Evolutionary conservation across 2,888 invertebrate genomes (phyloP).

Genomic region (Drosophila parthenogenetica): DNA sequence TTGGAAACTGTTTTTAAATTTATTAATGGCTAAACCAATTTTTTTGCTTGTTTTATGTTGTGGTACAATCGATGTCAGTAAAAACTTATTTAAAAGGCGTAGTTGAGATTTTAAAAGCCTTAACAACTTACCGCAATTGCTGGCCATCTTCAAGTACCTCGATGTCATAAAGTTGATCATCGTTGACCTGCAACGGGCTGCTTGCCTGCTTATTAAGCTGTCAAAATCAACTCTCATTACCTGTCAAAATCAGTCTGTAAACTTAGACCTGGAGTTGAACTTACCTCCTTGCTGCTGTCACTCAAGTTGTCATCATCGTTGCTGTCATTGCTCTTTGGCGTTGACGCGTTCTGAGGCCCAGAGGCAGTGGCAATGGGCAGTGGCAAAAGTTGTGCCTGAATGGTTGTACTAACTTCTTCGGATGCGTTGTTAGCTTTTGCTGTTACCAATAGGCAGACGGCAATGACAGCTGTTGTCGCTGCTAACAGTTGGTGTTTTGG

Average conservation of each 20-base stretch:
- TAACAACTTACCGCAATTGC: constrained; percentile 55
- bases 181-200: constrained; percentile 39
- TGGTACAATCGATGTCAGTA: no score
- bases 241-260: constrained; percentile 69
- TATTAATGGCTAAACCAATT: no score
- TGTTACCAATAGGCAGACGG: constrained; percentile 71
- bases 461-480: constrained; percentile 67
- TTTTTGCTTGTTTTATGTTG: no score
- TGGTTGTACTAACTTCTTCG: constrained; percentile 34
- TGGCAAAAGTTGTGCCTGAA: constrained; percentile 65
- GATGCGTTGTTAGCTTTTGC: constrained; percentile 40
- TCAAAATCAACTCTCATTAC: constrained; percentile 69
- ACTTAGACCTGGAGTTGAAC: constrained; percentile 27
- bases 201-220: constrained; percentile 68
- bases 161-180: constrained; percentile 33
- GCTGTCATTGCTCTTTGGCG: constrained; percentile 66
- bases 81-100: neutral
- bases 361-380: constrained; percentile 39
- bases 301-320: constrained; percentile 43
- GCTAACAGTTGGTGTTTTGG: constrained; percentile 70
- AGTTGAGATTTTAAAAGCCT: neutral
- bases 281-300: constrained; percentile 73
- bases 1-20: no score
- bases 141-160: constrained; percentile 24
- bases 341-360: constrained; percentile 72